These are phyloP conservation scores for Heliconius hermathena DNA, from an alignment of 1,140 invertebrate species.

Conservation along the genomic window DNA sequence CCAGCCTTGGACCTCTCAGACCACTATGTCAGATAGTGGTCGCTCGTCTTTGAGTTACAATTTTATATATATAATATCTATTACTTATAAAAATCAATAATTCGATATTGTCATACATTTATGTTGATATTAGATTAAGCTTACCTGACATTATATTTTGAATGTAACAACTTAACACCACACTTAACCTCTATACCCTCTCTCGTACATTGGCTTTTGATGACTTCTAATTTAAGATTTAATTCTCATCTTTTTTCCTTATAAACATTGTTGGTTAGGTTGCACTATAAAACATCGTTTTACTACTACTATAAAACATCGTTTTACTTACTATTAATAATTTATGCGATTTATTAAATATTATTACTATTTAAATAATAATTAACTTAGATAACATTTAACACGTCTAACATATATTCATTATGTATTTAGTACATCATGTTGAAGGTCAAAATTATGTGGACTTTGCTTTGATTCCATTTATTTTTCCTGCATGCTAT, in stretches of 20 bases:
- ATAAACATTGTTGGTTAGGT: not conserved
- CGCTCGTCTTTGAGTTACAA: conserved; percentile 27
- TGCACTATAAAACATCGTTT: not conserved
- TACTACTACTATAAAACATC: not conserved
- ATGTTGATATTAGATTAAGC: not conserved
- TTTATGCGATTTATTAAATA: not conserved
- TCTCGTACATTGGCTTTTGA: not conserved
- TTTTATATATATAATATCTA: conserved; percentile 23
- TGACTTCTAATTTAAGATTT: not conserved
- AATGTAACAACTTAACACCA: not conserved
- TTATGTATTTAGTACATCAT: not conserved
- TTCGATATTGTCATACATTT: not conserved
- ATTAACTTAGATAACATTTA: not conserved
- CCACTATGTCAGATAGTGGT: not conserved
- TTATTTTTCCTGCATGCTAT: not conserved
- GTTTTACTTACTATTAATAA: not conserved
- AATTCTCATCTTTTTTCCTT: not conserved
- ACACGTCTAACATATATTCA: not conserved
- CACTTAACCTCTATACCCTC: too few relatives aligned
- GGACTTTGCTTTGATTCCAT: conserved; percentile 1
- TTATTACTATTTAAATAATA: not conserved
- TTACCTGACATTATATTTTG: not conserved
- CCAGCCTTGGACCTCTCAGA: conserved; percentile 4
- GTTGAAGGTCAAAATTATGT: not conserved
- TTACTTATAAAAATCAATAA: not conserved